Evolutionary conservation across 2,888 invertebrate genomes (phyloP), one percentile per base, ranked within the genome.

Genomic region (Pollenia angustigena): DNA sequence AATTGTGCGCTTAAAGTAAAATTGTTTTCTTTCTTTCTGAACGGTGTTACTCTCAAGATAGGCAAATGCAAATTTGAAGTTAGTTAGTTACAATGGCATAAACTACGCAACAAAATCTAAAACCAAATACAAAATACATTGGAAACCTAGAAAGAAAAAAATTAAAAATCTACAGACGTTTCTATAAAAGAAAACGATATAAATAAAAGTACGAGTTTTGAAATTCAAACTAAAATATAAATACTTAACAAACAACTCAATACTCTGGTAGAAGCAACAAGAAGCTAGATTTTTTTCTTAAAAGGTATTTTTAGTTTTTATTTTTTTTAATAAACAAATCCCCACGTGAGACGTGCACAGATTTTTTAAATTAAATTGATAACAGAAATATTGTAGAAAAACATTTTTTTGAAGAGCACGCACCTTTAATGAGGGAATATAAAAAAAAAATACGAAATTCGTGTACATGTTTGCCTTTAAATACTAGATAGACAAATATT

Each of bases 141-240:
- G 7, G 32, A 80, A 54, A 54, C 60, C 44, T 52, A 80, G 42
- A 12, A 79, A 23, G 23, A 44, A 48, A 75, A 66, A 78, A 56
- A 87, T 87, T 84, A 81, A 78, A 76, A 87, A 81, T 81, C 87
- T 44, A 69, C 72, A 87, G 81, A 87, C 84, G 87, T 84, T 68
- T 52, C 71, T 16, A 68, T 76, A 81, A 66, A 83, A 81, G 71
- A 83, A 79, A 84, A 83, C 74, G 66, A 72, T 46, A 76, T 54
- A 54, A 58, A 18, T 64, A 75, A 60, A 16, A 52, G 16, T 48
- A 60, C 75, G 44, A 68, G 62, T 60, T 68, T 79, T 84, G 72
- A 84, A 84, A 83, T 71, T 71, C 62, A 83, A 71, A 56, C 42
- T 68, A 18, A 83, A 32, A 71, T 44, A 14, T 54, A 14, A 64